phyloP scores from a whole-genome alignment of 2,113 vertebrate species.

The Platichthys stellatus region DNA sequence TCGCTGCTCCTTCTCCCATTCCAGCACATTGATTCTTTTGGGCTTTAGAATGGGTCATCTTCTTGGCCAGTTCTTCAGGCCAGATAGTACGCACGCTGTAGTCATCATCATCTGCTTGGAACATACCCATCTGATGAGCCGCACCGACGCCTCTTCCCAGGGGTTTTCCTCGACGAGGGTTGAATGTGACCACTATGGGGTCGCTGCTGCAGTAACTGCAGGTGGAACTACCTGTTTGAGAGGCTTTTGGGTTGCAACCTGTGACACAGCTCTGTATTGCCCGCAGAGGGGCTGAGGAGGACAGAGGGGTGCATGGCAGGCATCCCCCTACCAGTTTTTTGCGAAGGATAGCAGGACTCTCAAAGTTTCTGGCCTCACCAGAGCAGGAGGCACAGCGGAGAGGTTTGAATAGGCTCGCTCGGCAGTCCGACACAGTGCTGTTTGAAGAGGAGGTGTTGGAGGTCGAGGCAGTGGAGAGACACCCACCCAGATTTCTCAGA shows the following conservation, averaged over 20 bases:
- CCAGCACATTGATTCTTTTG: conserved; percentile 74
- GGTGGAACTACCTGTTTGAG: conserved; percentile 84
- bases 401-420: conserved; percentile 76
- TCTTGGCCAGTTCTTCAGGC: conserved; percentile 86
- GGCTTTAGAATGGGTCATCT: conserved; percentile 82
- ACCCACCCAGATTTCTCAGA: conserved; percentile 80
- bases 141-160: conserved; percentile 68
- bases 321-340: conserved; percentile 84
- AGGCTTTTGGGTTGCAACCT: conserved; percentile 83
- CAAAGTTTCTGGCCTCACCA: conserved; percentile 71
- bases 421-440: conserved; percentile 83
- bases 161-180: conserved; percentile 80
- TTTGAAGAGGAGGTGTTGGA: conserved; percentile 85
- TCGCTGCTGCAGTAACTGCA: conserved; percentile 90
- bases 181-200: conserved; percentile 87
- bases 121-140: conserved; percentile 59
- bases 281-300: conserved; percentile 80
- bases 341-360: conserved; percentile 81
- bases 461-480: conserved; percentile 83
- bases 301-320: conserved; percentile 82
- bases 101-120: conserved; percentile 81
- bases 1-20: conserved; percentile 56
- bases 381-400: conserved; percentile 82
- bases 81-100: conserved; percentile 86
- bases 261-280: conserved; percentile 84